Evolutionary conservation across 1,140 invertebrate genomes (phyloP).

Genomic region (Ceratosolen solmsi): DNA sequence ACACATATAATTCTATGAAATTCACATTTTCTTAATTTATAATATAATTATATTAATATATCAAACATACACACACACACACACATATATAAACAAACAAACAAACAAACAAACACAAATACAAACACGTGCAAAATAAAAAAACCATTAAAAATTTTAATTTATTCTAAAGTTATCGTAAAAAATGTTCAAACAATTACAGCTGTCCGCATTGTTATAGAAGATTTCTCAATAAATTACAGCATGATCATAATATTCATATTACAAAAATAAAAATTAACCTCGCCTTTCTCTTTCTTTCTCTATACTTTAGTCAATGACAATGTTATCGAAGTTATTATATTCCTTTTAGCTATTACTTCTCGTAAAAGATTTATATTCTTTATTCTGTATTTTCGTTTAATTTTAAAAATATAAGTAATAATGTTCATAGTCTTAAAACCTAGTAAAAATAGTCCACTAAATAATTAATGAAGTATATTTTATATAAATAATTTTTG

Average conservation of each 20-base stretch:
- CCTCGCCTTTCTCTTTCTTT: slow-evolving; percentile 9
- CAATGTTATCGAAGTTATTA: not conserved
- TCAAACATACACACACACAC: not conserved
- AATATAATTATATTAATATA: not conserved
- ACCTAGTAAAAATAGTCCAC: no score
- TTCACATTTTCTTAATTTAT: not conserved
- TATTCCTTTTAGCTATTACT: not conserved
- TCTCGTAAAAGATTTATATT: no score
- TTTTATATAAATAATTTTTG: no score
- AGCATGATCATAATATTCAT: not conserved
- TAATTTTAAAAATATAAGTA: no score
- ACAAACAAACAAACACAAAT: not conserved
- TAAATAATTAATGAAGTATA: no score
- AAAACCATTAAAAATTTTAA: not conserved
- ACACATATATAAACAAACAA: no score
- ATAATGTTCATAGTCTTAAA: no score
- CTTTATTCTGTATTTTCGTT: no score
- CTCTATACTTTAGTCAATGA: not conserved
- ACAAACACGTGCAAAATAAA: not conserved
- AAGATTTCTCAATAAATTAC: slow-evolving; percentile 6
- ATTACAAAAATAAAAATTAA: slow-evolving; percentile 6
- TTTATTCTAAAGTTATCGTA: not conserved
- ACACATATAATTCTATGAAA: no score
- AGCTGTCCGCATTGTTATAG: not conserved
- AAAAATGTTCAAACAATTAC: not conserved